A percentile compares a stretch with the other conserved stretches of the same genome.
These are phyloP conservation scores for Tubulanus polymorphus DNA, from an alignment of 2,888 invertebrate genomes.

Conservation along the genomic window DNA sequence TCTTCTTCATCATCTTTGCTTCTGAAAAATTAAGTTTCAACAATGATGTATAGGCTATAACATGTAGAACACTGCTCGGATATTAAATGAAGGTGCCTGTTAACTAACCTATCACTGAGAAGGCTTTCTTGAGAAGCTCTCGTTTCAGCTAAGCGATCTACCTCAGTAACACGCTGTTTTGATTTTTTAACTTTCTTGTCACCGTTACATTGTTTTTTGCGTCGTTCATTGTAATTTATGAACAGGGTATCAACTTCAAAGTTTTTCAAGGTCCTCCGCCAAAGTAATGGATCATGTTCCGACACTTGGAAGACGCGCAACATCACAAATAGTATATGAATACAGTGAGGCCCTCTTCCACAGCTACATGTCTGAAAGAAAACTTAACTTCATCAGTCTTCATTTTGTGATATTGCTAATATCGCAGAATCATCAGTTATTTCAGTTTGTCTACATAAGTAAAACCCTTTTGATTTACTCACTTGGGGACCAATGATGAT, in stretches of 20 bases:
- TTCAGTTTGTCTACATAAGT: too few species aligned
- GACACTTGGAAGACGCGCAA: constrained; percentile 54
- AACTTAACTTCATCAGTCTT: too few species aligned
- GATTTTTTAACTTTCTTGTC: not conserved
- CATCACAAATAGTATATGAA: constrained; percentile 56
- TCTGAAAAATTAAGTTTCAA: too few species aligned
- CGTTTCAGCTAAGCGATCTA: not conserved
- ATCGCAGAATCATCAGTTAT: too few species aligned
- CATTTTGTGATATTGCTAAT: too few species aligned
- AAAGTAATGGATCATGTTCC: constrained; percentile 50
- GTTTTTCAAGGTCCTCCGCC: constrained; percentile 53
- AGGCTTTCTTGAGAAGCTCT: not conserved
- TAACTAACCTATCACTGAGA: too few species aligned
- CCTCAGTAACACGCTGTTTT: not conserved
- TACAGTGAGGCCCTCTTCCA: constrained; percentile 53
- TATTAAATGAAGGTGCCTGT: too few species aligned
- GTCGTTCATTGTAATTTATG: constrained; percentile 46
- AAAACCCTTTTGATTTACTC: too few species aligned
- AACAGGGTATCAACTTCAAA: constrained; percentile 55
- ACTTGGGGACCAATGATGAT: constrained; percentile 57
- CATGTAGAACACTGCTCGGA: too few species aligned
- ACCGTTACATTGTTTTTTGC: too few species aligned
- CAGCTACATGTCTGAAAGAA: constrained; percentile 54
- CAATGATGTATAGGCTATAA: too few species aligned
- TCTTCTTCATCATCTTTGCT: constrained; percentile 52